Base-by-base conservation (phyloP, 1,140 invertebrate species). In the Drosophila simulans region DNA sequence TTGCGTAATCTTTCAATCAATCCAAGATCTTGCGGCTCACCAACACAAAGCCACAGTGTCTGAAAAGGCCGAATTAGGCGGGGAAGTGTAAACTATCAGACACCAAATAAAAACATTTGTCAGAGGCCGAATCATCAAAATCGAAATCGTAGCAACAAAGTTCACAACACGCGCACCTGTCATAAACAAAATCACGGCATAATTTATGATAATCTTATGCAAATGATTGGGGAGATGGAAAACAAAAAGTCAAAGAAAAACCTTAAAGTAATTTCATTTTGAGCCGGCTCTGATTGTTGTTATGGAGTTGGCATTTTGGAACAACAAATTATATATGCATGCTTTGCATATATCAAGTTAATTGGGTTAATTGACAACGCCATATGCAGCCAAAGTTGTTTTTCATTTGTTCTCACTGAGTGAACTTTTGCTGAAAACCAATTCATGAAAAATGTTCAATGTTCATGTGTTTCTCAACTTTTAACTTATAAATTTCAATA, bases 271-370 rank as follows among this genome's bases (percentile, higher is more conserved):
- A 74, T 56, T 56, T 39, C 17, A 20, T 20, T 15, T 49, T 42
- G 15, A 53, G 20, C 17, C 35, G 45, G 7, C 22, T 39, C 25
- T 15, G 42, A 53, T 48, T 22, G 15, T 42, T 43, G 31, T 40
- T 59, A 48, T 73, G 53, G 59, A 49, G 48, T 40, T 10, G 43
- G 46, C 45, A 56, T 37, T 45, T 68, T 65, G 60, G 64, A 15
- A 27, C 20, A 45, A 58, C 10, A 79, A 76, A 86, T 88, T 82
- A 79, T 76, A 69, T 88, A 88, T 86, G 74, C 65, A 88, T 68
- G 79, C 71, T 88, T 55, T 88, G 79, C 75, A 65, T 88, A 76
- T 75, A 83, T 88, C 83, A 88, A 82, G 79, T 79, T 88, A 86
- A 86, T 88, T 86, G 79, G 83, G 82, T 86, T 86, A 86, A 86